These are phyloP conservation scores for Aleiodes testaceus DNA, from an alignment of 2,888 invertebrate genomes.

Conservation along the genomic window DNA sequence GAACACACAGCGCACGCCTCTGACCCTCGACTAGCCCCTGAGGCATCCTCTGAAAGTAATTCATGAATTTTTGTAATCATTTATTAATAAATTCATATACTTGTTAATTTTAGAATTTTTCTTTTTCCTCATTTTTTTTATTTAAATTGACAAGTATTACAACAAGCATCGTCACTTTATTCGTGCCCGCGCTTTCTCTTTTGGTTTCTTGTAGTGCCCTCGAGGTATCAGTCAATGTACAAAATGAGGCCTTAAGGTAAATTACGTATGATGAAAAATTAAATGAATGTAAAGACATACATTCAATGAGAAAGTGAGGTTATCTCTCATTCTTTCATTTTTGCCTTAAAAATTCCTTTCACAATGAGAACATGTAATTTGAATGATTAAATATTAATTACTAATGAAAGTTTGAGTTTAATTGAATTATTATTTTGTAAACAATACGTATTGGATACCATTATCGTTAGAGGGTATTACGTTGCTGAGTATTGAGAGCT, in stretches of 20 bases:
- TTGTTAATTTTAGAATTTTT: neutral
- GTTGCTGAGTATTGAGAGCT: conserved; percentile 6
- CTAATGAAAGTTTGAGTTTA: too few species aligned
- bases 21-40: conserved; percentile 65
- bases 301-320: conserved; percentile 12
- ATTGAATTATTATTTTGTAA: neutral
- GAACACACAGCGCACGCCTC: conserved; percentile 74
- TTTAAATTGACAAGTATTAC: neutral
- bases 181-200: conserved; percentile 13
- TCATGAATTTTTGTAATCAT: neutral
- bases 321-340: neutral
- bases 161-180: too few species aligned
- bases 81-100: neutral
- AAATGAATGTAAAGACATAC: neutral
- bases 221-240: conserved; percentile 13
- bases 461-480: conserved; percentile 6
- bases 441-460: conserved; percentile 3
- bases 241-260: neutral
- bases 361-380: neutral
- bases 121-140: neutral
- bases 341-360: neutral
- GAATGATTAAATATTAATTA: too few species aligned
- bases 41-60: conserved; percentile 68
- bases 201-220: conserved; percentile 11
- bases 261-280: conserved; percentile 21